These are phyloP conservation scores for Peromyscus melanophrys DNA, from an alignment of 2,797 vertebrate genomes.

Conservation along the genomic window DNA sequence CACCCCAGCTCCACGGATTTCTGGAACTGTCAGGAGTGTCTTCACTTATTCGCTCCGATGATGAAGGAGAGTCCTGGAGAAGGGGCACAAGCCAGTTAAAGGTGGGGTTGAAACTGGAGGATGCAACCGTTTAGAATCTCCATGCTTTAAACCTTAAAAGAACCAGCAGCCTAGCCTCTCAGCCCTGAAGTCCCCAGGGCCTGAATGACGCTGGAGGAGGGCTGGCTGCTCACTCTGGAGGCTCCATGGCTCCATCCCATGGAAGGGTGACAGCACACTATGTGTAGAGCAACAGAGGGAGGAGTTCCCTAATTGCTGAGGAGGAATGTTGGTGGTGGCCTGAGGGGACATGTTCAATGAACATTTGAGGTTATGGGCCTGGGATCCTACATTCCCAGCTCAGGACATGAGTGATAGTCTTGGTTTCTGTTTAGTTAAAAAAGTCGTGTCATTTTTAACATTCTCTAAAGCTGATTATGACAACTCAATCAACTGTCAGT, in stretches of 20 bases:
- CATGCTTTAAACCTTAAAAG: conserved; percentile 41
- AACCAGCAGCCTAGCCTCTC: neutral
- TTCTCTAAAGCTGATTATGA: neutral
- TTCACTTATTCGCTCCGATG: conserved; percentile 58
- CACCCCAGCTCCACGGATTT: conserved; percentile 68
- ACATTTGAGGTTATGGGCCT: neutral
- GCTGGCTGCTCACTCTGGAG: neutral
- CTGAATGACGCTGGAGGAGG: neutral
- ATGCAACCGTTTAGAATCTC: conserved; percentile 39
- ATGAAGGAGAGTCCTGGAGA: conserved; percentile 70
- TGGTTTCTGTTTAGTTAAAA: neutral
- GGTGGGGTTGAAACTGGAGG: conserved; percentile 65
- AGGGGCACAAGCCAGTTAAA: conserved; percentile 60
- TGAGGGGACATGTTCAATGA: neutral
- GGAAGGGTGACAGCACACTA: accelerated
- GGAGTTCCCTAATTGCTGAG: neutral
- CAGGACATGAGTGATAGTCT: neutral
- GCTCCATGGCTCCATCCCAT: too few species aligned
- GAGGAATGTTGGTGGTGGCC: neutral
- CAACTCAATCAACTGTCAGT: neutral
- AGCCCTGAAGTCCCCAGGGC: neutral
- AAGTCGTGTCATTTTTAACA: neutral
- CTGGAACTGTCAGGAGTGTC: conserved; percentile 66
- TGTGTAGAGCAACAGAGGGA: neutral
- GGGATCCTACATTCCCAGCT: neutral